Evolutionary conservation across 2,888 invertebrate species (phyloP), one percentile per base, ranked within the genome.

Genomic region (Amphipyra berbera): DNA sequence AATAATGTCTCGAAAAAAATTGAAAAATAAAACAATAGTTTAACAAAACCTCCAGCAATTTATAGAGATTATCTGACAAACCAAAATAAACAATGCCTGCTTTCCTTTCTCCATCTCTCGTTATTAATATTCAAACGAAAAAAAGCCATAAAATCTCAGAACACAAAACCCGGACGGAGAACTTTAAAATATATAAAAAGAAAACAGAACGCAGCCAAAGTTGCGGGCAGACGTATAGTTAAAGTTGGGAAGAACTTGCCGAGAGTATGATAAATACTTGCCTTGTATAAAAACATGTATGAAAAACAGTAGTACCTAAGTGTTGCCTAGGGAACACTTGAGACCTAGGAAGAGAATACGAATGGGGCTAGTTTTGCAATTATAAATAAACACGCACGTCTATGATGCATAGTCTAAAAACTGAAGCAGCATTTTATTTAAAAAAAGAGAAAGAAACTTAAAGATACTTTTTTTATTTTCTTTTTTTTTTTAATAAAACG

Each of bases 221-320:
- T 87, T 82, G 68, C 42, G 70, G 47, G 58, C 76, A 83, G 84
- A 85, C 82, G 81, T 83, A 88, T 88, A 82, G 85, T 80, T 68
- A 77, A 87, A 90, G 83, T 89, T 89, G 49, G 41, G 50, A 64
- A 70, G 68, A 81, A 82, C 82, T 84, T 79, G 78, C 72, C 56
- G 77, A 74, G 81, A 79, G 82, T 82, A 86, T 87, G 85, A 87
- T 87, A 89, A 88, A 88, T 79, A 83, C 69, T 76, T 61, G 64
- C 41, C 49, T 49, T 14, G 40, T 30, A 41, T 56, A 73, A 73
- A 64, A 66, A 68, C 55, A 63, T 62, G 58, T 56, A 68, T 64
- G 62, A 55, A 56, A 56, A 73, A 58, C 40, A 53, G 49, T 38
- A 21, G 45, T 46, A 21, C 46, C 37, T 67, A 57, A 56, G 60